Evolutionary conservation across 1,140 invertebrate species (phyloP), one percentile per base, ranked within the genome.

Genomic region (Goniozus legneri): DNA sequence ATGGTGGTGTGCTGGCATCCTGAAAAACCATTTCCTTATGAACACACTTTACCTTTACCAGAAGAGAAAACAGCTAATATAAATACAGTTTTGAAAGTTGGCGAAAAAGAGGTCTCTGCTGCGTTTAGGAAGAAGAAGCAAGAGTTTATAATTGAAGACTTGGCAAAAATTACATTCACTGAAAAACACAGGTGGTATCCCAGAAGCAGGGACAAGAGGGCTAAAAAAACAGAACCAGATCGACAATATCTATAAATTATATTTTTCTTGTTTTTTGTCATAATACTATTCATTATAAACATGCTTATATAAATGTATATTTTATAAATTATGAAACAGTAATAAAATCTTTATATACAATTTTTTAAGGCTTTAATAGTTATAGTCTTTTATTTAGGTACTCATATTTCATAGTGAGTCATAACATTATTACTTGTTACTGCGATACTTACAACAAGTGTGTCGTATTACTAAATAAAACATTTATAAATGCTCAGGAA

Each of bases 1-100:
- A 90, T 85, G 39, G 81, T 91, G 49, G 82, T 93, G 31, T 91
- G 88, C 51, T 92, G 92, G 85, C 93, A 97, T 76, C 89, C 88
- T 27, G 84, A 91, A 56, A 65, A 78, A 63, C 69, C 80, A 32
- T 88, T 91, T 76, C 92, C 92, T 0, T 97, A 95, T 63, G 88
- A 95, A 72, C 84, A 71, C 60, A 86, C 90, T 7, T 82, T 80
- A 64, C 87, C 90, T 2, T 58, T 94, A 30, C 87, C 88, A 12
- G 61, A 75, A 46, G 42, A 40, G 2, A 47, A 57, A 34, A 18
- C 50, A 41, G 41, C 56, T 31, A 20, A 63, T 38, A 40, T 62
- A 48, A 60, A 74, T 30, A 77, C 80, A 12, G 67, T 86, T 8
- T 70, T 91, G n/a, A 85, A 82, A 67, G 79, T 86, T 45, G 74